Conservation (phyloP, 2,113 vertebrate genomes). For the Potamarius usumacintae region DNA sequence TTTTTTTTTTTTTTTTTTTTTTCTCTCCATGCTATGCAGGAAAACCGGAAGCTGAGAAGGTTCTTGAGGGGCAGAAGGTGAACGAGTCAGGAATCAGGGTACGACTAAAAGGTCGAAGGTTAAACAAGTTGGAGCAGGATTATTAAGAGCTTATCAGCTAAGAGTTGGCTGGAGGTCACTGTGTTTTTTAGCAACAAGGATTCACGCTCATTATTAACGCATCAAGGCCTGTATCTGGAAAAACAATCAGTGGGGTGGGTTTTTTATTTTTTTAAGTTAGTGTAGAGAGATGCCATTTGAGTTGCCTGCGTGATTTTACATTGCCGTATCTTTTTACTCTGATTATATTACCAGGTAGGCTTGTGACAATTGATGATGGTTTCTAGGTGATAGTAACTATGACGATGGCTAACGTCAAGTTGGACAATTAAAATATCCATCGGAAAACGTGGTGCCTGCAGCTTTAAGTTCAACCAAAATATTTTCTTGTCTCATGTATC, state of each 20-base stretch:
- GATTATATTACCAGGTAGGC: not conserved
- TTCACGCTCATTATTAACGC: not conserved
- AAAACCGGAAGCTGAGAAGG: not conserved
- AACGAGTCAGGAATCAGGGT: not conserved
- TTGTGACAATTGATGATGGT: not conserved
- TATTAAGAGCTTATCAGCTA: not conserved
- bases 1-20: no score
- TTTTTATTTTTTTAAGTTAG: no score
- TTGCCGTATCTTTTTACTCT: not conserved
- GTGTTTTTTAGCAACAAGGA: not conserved
- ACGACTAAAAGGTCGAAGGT: not conserved
- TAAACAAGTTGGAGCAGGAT: not conserved
- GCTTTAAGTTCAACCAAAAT: not conserved
- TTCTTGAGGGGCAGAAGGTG: not conserved
- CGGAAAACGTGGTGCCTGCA: not conserved
- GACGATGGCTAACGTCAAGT: not conserved
- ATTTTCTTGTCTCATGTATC: not conserved
- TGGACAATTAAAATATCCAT: not conserved
- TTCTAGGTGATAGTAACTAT: not conserved
- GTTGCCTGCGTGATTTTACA: not conserved
- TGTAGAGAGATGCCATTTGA: no score
- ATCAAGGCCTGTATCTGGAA: no score
- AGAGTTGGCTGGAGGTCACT: not conserved
- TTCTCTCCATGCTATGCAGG: not conserved
- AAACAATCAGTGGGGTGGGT: no score